Percentiles rank a stretch among this genome's conserved stretches.
Evolutionary conservation across 2,113 vertebrate genomes (phyloP).

Genomic region (Laticauda laticaudata): DNA sequence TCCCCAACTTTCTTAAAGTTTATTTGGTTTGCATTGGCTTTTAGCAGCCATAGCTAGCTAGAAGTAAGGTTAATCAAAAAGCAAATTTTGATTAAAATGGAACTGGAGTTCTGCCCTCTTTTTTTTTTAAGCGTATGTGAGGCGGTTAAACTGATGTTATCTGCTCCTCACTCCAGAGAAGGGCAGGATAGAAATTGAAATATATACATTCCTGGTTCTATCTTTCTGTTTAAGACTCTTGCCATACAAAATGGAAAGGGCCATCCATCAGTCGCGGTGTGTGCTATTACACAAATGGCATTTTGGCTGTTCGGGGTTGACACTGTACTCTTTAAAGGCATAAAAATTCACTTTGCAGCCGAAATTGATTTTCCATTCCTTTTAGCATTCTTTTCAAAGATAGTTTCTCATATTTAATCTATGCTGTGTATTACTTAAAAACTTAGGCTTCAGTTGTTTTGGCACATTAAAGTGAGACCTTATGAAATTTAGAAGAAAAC

Average conservation of each 20-base stretch:
- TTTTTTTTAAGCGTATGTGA: neutral
- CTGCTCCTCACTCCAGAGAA: neutral
- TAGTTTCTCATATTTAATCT: constrained; percentile 44
- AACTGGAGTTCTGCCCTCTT: neutral
- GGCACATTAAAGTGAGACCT: constrained; percentile 17
- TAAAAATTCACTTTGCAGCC: constrained; percentile 39
- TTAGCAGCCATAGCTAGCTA: neutral
- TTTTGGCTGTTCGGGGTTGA: constrained; percentile 19
- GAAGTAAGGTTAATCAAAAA: neutral
- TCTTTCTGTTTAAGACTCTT: constrained; percentile 22
- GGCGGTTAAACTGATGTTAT: neutral
- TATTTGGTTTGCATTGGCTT: neutral
- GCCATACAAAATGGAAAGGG: constrained; percentile 9
- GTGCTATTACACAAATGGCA: constrained; percentile 25
- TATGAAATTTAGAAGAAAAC: constrained; percentile 29
- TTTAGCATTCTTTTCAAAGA: constrained; percentile 31
- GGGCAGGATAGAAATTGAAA: neutral
- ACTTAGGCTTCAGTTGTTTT: constrained; percentile 35
- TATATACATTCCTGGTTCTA: neutral
- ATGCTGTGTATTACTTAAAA: constrained; percentile 39
- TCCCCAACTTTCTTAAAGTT: neutral
- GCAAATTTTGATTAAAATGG: neutral
- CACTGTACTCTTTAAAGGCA: constrained; percentile 35
- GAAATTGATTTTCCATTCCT: constrained; percentile 40
- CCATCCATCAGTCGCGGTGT: constrained; percentile 23